Evolutionary conservation across 2,797 vertebrate species (phyloP).

Genomic region (Smutsia gigantea): DNA sequence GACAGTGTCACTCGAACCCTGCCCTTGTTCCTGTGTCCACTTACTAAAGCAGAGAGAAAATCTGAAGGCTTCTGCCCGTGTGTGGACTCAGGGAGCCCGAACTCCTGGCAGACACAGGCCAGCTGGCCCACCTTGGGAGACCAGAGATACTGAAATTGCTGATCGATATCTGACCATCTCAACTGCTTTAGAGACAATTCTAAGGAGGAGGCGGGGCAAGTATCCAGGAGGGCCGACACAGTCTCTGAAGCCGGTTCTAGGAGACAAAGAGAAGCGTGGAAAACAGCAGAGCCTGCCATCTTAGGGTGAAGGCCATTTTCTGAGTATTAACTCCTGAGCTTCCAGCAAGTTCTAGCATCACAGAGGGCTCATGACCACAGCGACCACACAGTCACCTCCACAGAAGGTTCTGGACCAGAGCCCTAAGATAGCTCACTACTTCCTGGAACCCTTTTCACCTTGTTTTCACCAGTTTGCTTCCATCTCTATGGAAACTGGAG

Average conservation of each 20-base stretch:
- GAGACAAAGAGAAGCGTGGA: neutral
- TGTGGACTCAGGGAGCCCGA: neutral
- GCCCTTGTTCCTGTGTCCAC: neutral
- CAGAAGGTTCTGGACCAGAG: neutral
- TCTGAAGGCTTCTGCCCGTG: neutral
- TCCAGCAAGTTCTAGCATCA: neutral
- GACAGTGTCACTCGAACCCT: neutral
- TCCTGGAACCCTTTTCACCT: neutral
- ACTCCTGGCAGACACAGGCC: neutral
- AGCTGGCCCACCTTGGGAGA: neutral
- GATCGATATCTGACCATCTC: constrained; percentile 32
- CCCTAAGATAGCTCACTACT: neutral
- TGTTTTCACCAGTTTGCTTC: constrained; percentile 39
- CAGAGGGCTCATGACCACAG: neutral
- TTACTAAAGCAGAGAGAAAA: neutral
- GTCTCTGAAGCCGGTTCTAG: neutral
- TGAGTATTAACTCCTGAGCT: neutral
- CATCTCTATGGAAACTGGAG: constrained; percentile 81
- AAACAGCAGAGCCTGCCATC: neutral
- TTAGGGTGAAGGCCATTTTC: neutral
- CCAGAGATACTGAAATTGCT: neutral
- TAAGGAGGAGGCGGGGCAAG: neutral
- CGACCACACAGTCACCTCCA: neutral
- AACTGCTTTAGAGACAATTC: neutral
- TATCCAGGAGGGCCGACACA: neutral